Base-by-base conservation (phyloP, 1,140 invertebrate species). In the Drosophila baimaii region DNA sequence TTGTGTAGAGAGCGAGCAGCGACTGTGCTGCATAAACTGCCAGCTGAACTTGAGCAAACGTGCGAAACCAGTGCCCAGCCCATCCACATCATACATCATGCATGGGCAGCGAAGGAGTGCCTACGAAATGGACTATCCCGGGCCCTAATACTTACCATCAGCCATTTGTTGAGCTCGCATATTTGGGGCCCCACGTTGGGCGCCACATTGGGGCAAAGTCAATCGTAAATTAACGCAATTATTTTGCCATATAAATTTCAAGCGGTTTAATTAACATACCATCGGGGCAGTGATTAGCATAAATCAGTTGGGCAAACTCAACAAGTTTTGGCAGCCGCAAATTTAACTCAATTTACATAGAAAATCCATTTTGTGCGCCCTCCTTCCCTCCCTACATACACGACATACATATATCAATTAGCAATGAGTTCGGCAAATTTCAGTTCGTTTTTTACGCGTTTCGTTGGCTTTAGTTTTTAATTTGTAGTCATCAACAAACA, bases 401-500 rank as follows among this genome's bases (percentile, higher is more conserved):
- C 5, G 5, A 27, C 27, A 27, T 37, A 54, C 33, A 35, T 33
- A 17, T 55, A 58, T 72, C 46, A 70, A 72, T 77, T 72, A 79
- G 72, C 37, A 47, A 51, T 77, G 44, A 51, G 66, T 79, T 58
- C 35, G 49, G 56, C 57, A 17, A 68, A 23, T 77, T 62, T 82
- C 29, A 31, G 43, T 77, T 77, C 1, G 10, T 69, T 71, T 44
- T 62, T 27, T 68, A 35, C 21, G 54, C 17, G 27, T 47, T 77
- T 68, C 15, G 39, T 64, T 61, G 63, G 79, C 68, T 72, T 88
- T 19, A 58, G 10, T 56, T 61, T 75, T 65, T 88, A 8, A 81
- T 84, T 90, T 88, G 84, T 88, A 88, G 84, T 69, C 80, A 85
- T 81, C 56, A 77, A 55, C 19, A 61, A 66, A 59, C 51, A 81